These are phyloP conservation scores for Petrocephalus microphthalmus DNA, from an alignment of 2,113 vertebrate genomes.

Conservation along the genomic window DNA sequence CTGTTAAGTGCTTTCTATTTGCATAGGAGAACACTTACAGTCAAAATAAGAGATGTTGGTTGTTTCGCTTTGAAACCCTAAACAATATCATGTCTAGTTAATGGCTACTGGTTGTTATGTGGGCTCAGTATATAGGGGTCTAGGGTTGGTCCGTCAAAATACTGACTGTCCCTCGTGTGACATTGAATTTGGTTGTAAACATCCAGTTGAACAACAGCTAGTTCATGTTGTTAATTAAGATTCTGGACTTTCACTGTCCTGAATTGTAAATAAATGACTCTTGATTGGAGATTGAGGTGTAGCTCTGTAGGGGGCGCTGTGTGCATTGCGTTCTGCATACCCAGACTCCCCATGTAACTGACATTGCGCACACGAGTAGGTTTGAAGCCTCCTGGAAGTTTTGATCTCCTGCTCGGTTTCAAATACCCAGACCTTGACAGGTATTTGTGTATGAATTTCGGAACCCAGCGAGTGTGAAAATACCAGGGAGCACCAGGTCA, in stretches of 20 bases:
- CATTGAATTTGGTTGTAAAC: background rate
- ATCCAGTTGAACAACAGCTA: background rate
- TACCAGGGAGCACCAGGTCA: background rate
- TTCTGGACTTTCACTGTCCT: background rate
- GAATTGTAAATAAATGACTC: background rate
- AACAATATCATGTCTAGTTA: constrained; percentile 47
- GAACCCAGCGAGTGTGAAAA: constrained; percentile 3
- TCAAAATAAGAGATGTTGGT: constrained; percentile 44
- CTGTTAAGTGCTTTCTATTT: constrained; percentile 34
- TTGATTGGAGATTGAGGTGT: background rate
- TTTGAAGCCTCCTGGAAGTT: background rate
- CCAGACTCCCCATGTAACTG: background rate
- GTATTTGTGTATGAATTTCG: constrained; percentile 6
- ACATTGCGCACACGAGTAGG: background rate
- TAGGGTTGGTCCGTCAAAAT: background rate
- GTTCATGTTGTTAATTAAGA: background rate
- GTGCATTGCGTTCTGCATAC: background rate
- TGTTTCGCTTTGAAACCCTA: constrained; percentile 44
- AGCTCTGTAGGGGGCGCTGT: background rate
- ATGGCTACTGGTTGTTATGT: constrained; percentile 53
- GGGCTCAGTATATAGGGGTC: constrained; percentile 24
- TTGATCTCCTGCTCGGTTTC: constrained; percentile 1
- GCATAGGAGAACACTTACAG: constrained; percentile 13
- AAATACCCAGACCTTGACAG: background rate
- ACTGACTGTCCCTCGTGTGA: background rate